These are phyloP conservation scores for Ctenochaetus hawaiiensis DNA, from an alignment of 2,797 vertebrate species.

Conservation along the genomic window DNA sequence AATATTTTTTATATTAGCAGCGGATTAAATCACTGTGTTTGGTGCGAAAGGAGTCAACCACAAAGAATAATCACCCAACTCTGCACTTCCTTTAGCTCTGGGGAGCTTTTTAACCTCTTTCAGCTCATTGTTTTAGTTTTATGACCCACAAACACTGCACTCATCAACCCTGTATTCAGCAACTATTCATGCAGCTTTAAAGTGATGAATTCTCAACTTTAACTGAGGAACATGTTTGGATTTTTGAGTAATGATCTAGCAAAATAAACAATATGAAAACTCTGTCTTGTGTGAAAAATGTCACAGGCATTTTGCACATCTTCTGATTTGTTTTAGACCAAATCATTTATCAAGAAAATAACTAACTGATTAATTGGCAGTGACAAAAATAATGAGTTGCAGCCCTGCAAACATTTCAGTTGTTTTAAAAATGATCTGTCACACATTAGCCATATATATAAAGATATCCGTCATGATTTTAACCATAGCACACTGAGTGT, in stretches of 20 bases:
- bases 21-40: background rate
- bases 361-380: background rate
- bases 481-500: background rate
- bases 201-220: background rate
- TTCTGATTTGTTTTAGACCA: background rate
- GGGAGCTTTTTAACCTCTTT: slow-evolving; percentile 1
- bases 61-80: background rate
- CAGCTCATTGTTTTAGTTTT: slow-evolving; percentile 6
- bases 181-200: background rate
- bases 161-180: background rate
- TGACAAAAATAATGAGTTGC: background rate
- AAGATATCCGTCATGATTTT: background rate
- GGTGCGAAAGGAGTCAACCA: background rate
- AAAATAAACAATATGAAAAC: background rate
- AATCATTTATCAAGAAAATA: background rate
- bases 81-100: background rate
- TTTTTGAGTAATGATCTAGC: too few relatives aligned
- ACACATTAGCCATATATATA: background rate
- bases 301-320: background rate
- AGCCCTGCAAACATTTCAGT: background rate
- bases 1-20: background rate
- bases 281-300: background rate
- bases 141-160: background rate
- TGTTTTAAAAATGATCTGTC: background rate
- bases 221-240: background rate